Evolutionary conservation across 2,113 vertebrate genomes (phyloP), one percentile per base, ranked within the genome.

Genomic region (Rana temporaria): DNA sequence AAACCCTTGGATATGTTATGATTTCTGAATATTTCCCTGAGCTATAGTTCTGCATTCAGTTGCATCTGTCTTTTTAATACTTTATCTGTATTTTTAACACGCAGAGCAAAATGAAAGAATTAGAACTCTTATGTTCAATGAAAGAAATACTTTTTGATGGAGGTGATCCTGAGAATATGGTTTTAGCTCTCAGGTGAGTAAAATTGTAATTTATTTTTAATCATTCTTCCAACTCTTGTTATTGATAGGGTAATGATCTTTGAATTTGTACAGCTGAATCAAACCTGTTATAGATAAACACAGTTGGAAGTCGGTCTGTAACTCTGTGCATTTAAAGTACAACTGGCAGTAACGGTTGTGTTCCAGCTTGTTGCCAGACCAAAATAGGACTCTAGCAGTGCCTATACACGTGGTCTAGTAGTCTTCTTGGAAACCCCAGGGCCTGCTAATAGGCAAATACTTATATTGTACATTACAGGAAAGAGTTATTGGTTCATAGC

Each of bases 71-170:
- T 68, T n/a, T 3, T 73, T 34, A 57, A 57, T 72, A 32, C 18
- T 17, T 12, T 7, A 30, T 24, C 24, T 72, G 20, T 48, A 4
- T 60, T 26, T 6, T 52, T 15, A 67, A 48, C 60, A 32, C 85
- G 57, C 85, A 99, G 98, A 98, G 95, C 92, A 99, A 99, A 94
- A 95, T 98, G 86, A 99, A 99, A 88, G 98, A 99, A 87, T 89
- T 99, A 79, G 98, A 99, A 81, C 94, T 99, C 85, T 92, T 99
- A 56, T 98, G 97, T 85, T 98, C 98, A 1, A 93, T 99, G 91
- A 99, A 99, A 86, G 97, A 99, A 86, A 93, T 99, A 87, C 95
- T 89, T 62, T 95, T 98, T 84, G 97, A 99, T 89, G 96, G 95
- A 85, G 95, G 93, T 69, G 96, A 99, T 91, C 93, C 97, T 79